A percentile compares a stretch with the other conserved stretches of the same genome.
Evolutionary conservation across 2,797 vertebrate species (phyloP).

Genomic region (Taenioides sp.): DNA sequence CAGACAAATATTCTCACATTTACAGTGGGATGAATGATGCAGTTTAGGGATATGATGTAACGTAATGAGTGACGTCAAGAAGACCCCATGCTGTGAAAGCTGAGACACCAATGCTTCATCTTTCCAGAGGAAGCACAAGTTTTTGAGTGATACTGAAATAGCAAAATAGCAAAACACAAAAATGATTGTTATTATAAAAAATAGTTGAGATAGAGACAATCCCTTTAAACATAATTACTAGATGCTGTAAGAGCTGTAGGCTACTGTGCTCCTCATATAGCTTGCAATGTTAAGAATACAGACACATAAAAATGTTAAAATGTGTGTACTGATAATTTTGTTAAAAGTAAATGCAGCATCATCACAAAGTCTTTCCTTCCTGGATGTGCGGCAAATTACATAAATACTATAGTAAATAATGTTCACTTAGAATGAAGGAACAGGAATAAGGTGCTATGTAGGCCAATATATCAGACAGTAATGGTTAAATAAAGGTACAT

Average conservation of each 20-base stretch:
- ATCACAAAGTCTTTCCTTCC: neutral
- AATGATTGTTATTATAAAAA: neutral
- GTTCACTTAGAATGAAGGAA: neutral
- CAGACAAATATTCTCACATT: constrained; percentile 20
- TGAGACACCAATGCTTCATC: neutral
- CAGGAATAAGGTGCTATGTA: constrained; percentile 22
- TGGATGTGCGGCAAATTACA: neutral
- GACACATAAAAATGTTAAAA: neutral
- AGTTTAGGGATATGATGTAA: constrained; percentile 21
- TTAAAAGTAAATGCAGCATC: neutral
- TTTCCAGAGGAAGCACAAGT: neutral
- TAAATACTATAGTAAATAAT: neutral
- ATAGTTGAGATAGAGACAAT: neutral
- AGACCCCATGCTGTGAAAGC: neutral
- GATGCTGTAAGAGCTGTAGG: neutral
- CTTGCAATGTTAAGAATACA: no score
- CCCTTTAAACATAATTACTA: neutral
- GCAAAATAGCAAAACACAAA: neutral
- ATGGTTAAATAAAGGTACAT: constrained; percentile 1
- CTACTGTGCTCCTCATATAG: neutral
- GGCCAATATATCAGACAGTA: neutral
- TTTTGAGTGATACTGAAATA: neutral
- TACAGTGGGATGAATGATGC: constrained; percentile 20
- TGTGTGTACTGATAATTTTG: neutral
- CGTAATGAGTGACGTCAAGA: constrained; percentile 15